Base-by-base conservation (phyloP, 2,113 vertebrate species). In the Dipodomys spectabilis region DNA sequence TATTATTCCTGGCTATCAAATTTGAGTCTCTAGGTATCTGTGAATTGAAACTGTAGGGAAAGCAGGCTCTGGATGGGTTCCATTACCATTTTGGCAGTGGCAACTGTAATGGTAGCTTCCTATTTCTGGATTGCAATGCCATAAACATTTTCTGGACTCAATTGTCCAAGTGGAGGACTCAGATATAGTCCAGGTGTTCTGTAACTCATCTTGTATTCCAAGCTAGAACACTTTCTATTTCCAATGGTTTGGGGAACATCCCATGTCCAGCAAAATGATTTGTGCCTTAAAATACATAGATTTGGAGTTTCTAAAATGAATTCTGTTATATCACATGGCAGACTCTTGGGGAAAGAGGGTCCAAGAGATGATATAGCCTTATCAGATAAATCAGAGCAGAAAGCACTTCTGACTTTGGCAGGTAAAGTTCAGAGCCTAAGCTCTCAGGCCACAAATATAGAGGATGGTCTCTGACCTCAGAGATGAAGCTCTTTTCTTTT, bases 291-390 rank as follows among this genome's bases (percentile, higher is more conserved):
- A 90, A 79, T 78, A 84, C 12, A 53, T 57, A 80, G 8, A 49
- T 75, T 94, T 67, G 49, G 82, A 7, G n/a, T 95, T 85, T 69
- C 22, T n/a, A 71, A 73, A 88, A 28, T 64, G 15, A 93, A 86
- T 62, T 75, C 53, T 86, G 44, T 60, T 86, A 72, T 7, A 18
- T 20, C 23, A 74, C 23, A 3, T 6, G 10, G 1, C 22, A 73
- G 49, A 15, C 39, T 91, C 57, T 28, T 68, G 28, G 44, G 6
- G 57, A 65, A 45, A 84, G 25, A 15, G 28, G n/a, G 1, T 10
- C 13, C 78, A 89, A 90, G 73, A 90, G 45, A 87, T 25, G 11
- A 69, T n/a, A 94, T 12, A 81, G 45, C 4, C 35, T 35, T 35
- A 35, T 39, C 39, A 39, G 53, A 57, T 16, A 65, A 65, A 22